Percentiles rank a stretch among this genome's conserved stretches.
Conservation (phyloP, 2,888 invertebrate species). For the Eupithecia subfuscata region DNA sequence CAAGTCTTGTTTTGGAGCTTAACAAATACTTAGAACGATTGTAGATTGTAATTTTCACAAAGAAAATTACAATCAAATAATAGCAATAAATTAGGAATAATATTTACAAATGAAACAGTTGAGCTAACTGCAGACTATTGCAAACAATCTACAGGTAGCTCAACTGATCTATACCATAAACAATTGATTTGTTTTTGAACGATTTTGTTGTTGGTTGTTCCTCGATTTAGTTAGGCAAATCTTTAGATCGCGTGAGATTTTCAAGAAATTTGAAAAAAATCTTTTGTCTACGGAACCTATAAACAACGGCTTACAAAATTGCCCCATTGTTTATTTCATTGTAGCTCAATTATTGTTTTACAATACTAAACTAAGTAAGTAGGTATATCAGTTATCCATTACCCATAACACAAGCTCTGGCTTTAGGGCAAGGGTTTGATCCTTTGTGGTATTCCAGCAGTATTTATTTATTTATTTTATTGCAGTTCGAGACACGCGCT, state of each 20-base stretch:
- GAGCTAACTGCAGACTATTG: too few relatives aligned
- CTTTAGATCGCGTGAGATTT: neutral
- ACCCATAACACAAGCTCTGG: neutral
- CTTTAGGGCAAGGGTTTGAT: neutral
- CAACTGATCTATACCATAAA: too few relatives aligned
- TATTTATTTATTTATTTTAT: neutral
- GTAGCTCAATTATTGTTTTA: neutral
- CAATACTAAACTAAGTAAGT: neutral
- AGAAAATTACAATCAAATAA: too few relatives aligned
- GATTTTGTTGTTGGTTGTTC: neutral
- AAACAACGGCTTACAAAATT: neutral
- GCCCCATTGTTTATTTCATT: neutral
- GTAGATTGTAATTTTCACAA: too few relatives aligned
- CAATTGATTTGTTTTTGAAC: neutral
- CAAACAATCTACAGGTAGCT: too few relatives aligned
- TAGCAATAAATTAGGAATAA: too few relatives aligned
- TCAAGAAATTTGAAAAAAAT: neutral
- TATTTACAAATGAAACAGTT: too few relatives aligned
- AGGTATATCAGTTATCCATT: neutral
- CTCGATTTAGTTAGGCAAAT: neutral
- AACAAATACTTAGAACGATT: neutral
- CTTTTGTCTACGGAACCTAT: neutral
- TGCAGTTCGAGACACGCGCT: slow-evolving; percentile 69
- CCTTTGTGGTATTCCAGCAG: neutral
- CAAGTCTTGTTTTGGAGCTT: neutral